phyloP scores from a whole-genome alignment of 2,113 vertebrate species.

The Hyperopisus bebe region DNA sequence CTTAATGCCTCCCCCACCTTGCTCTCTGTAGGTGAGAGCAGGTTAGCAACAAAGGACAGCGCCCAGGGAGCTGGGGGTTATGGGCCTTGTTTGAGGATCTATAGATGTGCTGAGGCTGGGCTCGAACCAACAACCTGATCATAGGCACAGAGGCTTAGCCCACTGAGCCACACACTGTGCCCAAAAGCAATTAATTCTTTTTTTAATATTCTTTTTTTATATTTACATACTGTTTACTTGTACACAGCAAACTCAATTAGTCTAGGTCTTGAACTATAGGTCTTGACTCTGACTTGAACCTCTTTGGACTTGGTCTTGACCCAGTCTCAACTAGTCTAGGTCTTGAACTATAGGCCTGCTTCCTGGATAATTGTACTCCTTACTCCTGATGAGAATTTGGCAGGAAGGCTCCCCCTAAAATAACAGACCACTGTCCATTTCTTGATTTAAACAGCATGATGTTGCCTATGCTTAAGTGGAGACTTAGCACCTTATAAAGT shows the following conservation, averaged over 20 bases:
- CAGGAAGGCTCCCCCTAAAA: not conserved
- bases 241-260: not conserved
- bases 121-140: too few relatives aligned
- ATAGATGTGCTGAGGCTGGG: too few relatives aligned
- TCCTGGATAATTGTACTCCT: not conserved
- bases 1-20: too few relatives aligned
- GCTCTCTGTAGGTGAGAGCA: too few relatives aligned
- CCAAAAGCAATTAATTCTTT: too few relatives aligned
- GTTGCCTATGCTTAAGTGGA: not conserved
- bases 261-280: not conserved
- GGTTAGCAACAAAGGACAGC: too few relatives aligned
- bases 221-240: not conserved
- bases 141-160: too few relatives aligned
- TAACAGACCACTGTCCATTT: not conserved
- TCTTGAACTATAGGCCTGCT: not conserved
- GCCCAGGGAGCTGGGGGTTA: too few relatives aligned
- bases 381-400: not conserved
- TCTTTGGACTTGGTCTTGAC: too few relatives aligned
- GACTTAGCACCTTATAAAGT: not conserved
- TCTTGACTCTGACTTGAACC: too few relatives aligned
- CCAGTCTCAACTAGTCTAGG: not conserved
- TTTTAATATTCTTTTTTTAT: not conserved
- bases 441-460: not conserved
- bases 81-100: too few relatives aligned
- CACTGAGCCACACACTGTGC: too few relatives aligned